These are phyloP conservation scores for Pseudomyrmex sp. DNA, from an alignment of 1,140 invertebrate genomes.

Conservation along the genomic window DNA sequence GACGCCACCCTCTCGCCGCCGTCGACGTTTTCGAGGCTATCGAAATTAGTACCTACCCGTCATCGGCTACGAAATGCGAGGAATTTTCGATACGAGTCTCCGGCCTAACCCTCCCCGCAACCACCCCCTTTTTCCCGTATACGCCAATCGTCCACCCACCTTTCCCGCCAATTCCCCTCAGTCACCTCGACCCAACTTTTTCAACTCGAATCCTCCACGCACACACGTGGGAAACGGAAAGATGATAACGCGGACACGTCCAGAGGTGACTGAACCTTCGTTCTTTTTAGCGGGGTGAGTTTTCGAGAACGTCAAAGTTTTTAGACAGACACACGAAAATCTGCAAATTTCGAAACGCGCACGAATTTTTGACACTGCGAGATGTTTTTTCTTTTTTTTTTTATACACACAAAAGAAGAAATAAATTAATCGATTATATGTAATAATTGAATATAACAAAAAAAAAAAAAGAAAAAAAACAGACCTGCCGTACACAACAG, in stretches of 20 bases:
- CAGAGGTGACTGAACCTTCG: slow-evolving; percentile 64
- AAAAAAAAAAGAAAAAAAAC: too few species aligned
- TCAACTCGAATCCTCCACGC: slow-evolving; percentile 50
- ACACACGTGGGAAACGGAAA: slow-evolving; percentile 66
- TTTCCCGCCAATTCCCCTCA: slow-evolving; percentile 18
- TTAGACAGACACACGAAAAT: neutral
- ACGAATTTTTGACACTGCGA: too few species aligned
- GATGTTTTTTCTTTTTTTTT: neutral
- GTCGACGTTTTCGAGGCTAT: slow-evolving; percentile 63
- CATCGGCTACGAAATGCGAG: slow-evolving; percentile 65
- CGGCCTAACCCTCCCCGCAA: slow-evolving; percentile 15
- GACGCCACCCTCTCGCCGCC: slow-evolving; percentile 29
- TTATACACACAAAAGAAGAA: too few species aligned
- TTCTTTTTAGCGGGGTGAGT: slow-evolving; percentile 55
- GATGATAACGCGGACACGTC: slow-evolving; percentile 65
- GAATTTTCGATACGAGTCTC: slow-evolving; percentile 68
- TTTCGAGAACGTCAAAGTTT: slow-evolving; percentile 34
- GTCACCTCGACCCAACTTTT: slow-evolving; percentile 54
- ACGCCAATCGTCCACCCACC: slow-evolving; percentile 12
- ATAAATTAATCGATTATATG: neutral
- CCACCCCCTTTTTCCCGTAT: neutral
- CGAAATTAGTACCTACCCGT: slow-evolving; percentile 72
- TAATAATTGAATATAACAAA: too few species aligned
- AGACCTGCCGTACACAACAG: neutral
- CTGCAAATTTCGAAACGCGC: neutral